These are phyloP conservation scores for Aphyosemion australe DNA, from an alignment of 2,113 vertebrate genomes.

Conservation along the genomic window DNA sequence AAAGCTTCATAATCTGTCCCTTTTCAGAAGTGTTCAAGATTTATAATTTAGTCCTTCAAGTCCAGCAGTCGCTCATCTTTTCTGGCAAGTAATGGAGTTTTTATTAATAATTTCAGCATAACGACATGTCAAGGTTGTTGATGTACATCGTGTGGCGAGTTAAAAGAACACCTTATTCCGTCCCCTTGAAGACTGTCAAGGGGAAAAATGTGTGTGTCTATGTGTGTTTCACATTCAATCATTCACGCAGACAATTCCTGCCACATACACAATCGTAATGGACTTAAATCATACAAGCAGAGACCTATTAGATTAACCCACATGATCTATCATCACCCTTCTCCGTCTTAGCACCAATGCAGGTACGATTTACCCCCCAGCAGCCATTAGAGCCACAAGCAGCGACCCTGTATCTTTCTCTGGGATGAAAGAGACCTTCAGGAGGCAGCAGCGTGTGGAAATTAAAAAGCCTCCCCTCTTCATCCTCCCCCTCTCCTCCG, in stretches of 20 bases:
- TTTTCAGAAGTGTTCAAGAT: constrained; percentile 26
- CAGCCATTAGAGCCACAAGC: constrained; percentile 42
- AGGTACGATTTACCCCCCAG: constrained; percentile 41
- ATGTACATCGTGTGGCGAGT: constrained; percentile 2
- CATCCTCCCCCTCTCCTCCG: too few relatives aligned
- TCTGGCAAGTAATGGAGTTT: constrained; percentile 53
- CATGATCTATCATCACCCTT: constrained; percentile 51
- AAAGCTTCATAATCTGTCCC: background rate
- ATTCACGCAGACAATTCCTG: constrained; percentile 35
- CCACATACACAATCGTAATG: constrained; percentile 32
- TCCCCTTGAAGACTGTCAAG: constrained; percentile 12
- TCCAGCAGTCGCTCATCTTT: constrained; percentile 9
- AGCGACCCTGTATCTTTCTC: constrained; percentile 44
- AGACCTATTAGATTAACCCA: constrained; percentile 56
- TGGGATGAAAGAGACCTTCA: constrained; percentile 56
- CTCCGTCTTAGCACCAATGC: constrained; percentile 25
- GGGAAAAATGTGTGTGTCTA: background rate
- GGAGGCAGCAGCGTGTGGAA: constrained; percentile 46
- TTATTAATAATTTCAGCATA: constrained; percentile 53
- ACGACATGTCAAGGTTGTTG: constrained; percentile 33
- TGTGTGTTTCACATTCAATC: constrained; percentile 14
- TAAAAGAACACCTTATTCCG: constrained; percentile 16
- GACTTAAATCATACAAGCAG: constrained; percentile 53
- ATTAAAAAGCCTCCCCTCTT: constrained; percentile 25
- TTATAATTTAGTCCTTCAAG: constrained; percentile 57